Base-by-base conservation (phyloP, 1,140 invertebrate species). In the Teleogryllus occipitalis region DNA sequence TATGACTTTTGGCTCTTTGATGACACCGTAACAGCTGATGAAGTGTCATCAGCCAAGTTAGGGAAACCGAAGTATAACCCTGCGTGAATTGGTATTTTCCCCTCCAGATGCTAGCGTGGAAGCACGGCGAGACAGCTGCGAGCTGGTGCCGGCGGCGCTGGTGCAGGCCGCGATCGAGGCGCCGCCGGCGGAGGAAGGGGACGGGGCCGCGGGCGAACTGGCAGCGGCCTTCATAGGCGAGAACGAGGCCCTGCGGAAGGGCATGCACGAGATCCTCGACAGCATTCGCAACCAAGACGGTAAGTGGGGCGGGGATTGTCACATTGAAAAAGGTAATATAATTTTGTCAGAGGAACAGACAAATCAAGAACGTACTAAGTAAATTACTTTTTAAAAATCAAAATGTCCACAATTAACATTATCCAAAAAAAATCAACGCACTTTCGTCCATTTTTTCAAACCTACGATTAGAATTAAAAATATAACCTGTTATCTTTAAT, bases 241-340 rank as follows among this genome's bases (percentile, higher is more conserved):
- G 87, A 93, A 93, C 84, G 91, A 93, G 85, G 91, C 90, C 5
- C 85, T 94, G 27, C 86, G 92, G 78, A 91, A 90, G 84, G 92
- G 92, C 49, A 87, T 94, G 81, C 90, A 92, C 83, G 91, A 92
- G 84, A 91, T 92, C 82, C 83, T 92, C 78, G 88, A 90, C 79
- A 89, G 89, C 83, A 87, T 92, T 79, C 88, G 88, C 80, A 84
- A 86, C 81, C 88, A 90, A 86, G 88, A 89, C 87, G 87, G 90
- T 90, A 84, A 84, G 21, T 65, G 54, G 10, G 54, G 18, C 18
- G 54, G 54, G 10, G 10, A 3, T 65, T 7, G n/a, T n/a, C n/a
- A n/a, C n/a, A n/a, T n/a, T n/a, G n/a, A n/a, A n/a, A n/a, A n/a
- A n/a, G n/a, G n/a, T n/a, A n/a, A n/a, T n/a, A n/a, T n/a, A n/a